Base-by-base conservation (phyloP, 2,113 vertebrate genomes). In the Nannobrachium achirus region DNA sequence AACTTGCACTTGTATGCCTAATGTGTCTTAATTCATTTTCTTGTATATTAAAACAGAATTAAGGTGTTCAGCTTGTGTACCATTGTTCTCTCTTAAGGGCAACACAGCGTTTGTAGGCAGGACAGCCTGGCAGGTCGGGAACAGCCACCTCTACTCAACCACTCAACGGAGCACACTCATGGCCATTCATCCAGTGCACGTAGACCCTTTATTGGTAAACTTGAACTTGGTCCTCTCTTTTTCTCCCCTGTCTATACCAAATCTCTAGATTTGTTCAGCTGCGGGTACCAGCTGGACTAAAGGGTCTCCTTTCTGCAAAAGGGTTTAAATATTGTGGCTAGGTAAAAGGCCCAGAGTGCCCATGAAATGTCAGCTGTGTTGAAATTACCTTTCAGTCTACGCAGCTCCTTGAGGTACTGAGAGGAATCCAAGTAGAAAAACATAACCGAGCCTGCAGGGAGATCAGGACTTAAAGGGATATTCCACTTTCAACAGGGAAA, bases 311-410 rank as follows among this genome's bases (percentile, higher is more conserved):
- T 46, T 46, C 14, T 53, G 53, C 15, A 63, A 64, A 82, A 71
- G 56, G 65, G 49, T 82, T 83, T 79, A 78, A 76, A 69, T 46
- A 55, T 55, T 59, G 68, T 75, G 15, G 45, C 7, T 56, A 60
- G 44, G 71, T 76, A 60, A 66, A 63, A 71, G 45, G 71, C 81
- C 86, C 71, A n/a, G 57, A 59, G 86, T 64, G 72, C 77, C 53
- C 3, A 60, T 81, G 69, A 91, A 89, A 91, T 89, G 89, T 89
- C 88, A 88, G 76, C 76, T 84, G 75, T 85, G 79, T 39, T 79
- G 56, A 82, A 87, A 86, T 81, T 11, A 82, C 49, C 76, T 86
- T 82, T 81, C 78, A 77, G 73, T 80, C 71, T 74, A 79, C 16
- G 7, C 45, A 87, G 44, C 57, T 84, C 76, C 74, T 71, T 52